Percentiles rank a stretch among this genome's conserved stretches.
These are phyloP conservation scores for Pseudorasbora parva DNA, from an alignment of 2,113 vertebrate genomes.

Conservation along the genomic window DNA sequence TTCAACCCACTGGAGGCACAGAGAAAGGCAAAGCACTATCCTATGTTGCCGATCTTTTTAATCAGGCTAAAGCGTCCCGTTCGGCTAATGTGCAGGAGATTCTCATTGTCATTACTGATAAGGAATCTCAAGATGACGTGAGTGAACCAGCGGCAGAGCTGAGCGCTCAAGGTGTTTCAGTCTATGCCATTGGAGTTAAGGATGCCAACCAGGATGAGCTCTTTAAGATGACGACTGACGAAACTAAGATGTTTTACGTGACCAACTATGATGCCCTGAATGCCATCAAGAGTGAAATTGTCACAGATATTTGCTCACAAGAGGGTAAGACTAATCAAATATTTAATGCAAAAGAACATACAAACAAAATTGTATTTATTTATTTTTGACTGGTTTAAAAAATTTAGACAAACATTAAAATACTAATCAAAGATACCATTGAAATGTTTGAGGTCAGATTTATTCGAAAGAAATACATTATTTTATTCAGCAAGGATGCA, in stretches of 20 bases:
- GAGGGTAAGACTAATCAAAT: slow-evolving; percentile 73
- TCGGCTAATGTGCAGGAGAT: slow-evolving; percentile 66
- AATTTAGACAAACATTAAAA: background rate
- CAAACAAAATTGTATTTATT: background rate
- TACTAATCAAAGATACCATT: background rate
- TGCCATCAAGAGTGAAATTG: slow-evolving; percentile 76
- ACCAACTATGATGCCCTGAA: slow-evolving; percentile 81
- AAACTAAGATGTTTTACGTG: slow-evolving; percentile 76
- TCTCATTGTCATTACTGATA: slow-evolving; percentile 84
- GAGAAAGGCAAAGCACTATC: slow-evolving; percentile 75
- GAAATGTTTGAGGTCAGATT: background rate
- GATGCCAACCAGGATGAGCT: slow-evolving; percentile 68
- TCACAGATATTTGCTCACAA: slow-evolving; percentile 79
- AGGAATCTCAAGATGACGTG: slow-evolving; percentile 77
- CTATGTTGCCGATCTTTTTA: slow-evolving; percentile 74
- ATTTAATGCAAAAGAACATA: background rate
- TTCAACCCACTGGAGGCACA: slow-evolving; percentile 73
- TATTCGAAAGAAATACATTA: background rate
- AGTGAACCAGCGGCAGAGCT: slow-evolving; percentile 70
- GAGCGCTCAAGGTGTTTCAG: slow-evolving; percentile 65
- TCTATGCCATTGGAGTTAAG: slow-evolving; percentile 83
- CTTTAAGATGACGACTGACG: slow-evolving; percentile 70
- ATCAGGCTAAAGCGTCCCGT: slow-evolving; percentile 60
- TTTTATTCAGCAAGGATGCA: background rate
- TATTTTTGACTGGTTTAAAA: background rate